A percentile compares a stretch with the other conserved stretches of the same genome.
Evolutionary conservation across 2,797 vertebrate genomes (phyloP).

Genomic region (Rousettus madagascariensis): DNA sequence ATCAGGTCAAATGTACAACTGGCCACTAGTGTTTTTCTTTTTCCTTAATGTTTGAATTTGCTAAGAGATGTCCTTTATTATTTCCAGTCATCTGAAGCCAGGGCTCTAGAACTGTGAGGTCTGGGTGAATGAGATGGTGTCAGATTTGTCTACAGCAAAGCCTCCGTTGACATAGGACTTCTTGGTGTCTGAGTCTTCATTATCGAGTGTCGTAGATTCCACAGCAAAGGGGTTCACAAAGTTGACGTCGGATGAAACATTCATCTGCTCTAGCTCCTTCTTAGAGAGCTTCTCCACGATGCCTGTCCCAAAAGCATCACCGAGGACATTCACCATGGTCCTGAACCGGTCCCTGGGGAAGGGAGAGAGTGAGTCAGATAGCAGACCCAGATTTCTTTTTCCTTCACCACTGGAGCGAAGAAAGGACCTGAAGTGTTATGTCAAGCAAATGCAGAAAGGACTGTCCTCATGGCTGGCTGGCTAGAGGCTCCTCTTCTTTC

Average conservation of each 20-base stretch:
- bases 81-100: constrained; percentile 50
- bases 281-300: constrained; percentile 96
- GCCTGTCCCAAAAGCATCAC: constrained; percentile 95
- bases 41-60: constrained; percentile 67
- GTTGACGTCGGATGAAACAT: constrained; percentile 92
- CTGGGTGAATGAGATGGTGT: constrained; percentile 96
- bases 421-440: not conserved
- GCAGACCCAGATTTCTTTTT: not conserved
- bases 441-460: not conserved
- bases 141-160: constrained; percentile 96
- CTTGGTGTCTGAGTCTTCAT: constrained; percentile 90
- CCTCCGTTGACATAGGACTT: constrained; percentile 97
- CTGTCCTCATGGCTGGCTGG: not conserved
- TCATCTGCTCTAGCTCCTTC: constrained; percentile 94
- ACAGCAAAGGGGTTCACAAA: constrained; percentile 95
- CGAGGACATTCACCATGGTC: constrained; percentile 98
- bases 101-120: constrained; percentile 95
- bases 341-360: constrained; percentile 95
- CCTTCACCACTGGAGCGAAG: not conserved
- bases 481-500: not conserved
- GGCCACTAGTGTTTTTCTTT: constrained; percentile 57
- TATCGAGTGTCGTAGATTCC: constrained; percentile 88
- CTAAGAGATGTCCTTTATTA: constrained; percentile 67
- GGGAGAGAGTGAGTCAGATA: constrained; percentile 64
- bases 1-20: constrained; percentile 75